These are phyloP conservation scores for Rousettus leschenaultii DNA, from an alignment of 2,113 vertebrate genomes.

Conservation along the genomic window DNA sequence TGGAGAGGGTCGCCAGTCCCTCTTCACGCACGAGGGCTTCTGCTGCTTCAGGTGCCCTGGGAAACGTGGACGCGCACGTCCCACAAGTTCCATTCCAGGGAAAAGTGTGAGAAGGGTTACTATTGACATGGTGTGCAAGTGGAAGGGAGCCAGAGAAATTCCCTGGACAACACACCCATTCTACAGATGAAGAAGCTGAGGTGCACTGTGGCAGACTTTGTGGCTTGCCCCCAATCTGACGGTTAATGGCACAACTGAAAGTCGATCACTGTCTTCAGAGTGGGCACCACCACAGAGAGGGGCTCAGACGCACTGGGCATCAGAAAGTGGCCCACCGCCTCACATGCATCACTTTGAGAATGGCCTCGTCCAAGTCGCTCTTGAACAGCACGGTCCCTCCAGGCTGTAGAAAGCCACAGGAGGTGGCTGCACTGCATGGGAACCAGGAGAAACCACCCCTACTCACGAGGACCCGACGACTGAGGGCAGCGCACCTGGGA, in stretches of 20 bases:
- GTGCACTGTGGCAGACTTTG: background rate
- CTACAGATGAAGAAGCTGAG: background rate
- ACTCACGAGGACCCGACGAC: background rate
- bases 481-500: rapidly evolving
- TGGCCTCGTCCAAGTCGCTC: background rate
- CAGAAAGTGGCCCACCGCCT: background rate
- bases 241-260: background rate
- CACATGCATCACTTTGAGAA: background rate
- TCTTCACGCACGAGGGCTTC: background rate
- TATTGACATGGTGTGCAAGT: background rate
- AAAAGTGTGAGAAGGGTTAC: background rate
- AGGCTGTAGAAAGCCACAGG: background rate
- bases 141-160: background rate
- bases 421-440: rapidly evolving
- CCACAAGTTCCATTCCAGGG: background rate
- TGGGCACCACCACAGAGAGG: background rate
- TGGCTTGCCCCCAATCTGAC: background rate
- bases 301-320: background rate
- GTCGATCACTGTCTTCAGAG: too few relatives aligned
- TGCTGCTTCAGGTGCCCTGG: background rate
- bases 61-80: rapidly evolving
- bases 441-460: background rate
- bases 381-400: background rate
- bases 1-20: rapidly evolving
- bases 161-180: background rate